phyloP scores from a whole-genome alignment of 2,888 invertebrate genomes.

The Eupeodes latifasciatus region DNA sequence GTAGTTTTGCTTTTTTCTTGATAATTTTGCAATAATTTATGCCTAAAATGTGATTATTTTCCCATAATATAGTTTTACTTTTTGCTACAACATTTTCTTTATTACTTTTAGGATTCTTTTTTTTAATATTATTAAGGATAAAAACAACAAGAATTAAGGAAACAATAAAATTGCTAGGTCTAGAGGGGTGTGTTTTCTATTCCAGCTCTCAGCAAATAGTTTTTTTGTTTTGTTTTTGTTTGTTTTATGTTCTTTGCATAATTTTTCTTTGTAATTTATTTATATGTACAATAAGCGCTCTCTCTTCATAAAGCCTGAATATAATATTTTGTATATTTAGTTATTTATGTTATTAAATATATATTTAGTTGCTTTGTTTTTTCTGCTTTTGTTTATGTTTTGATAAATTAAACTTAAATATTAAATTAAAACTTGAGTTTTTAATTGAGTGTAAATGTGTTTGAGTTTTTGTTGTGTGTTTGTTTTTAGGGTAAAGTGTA shows the following conservation, averaged over 20 bases:
- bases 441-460: constrained; percentile 45
- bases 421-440: constrained; percentile 43
- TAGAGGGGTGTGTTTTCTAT: constrained; percentile 26
- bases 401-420: constrained; percentile 66
- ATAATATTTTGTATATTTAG: not conserved
- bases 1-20: constrained; percentile 32
- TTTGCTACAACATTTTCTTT: constrained; percentile 26
- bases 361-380: constrained; percentile 1
- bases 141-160: constrained; percentile 18
- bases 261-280: constrained; percentile 16
- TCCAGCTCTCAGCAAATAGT: constrained; percentile 58
- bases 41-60: constrained; percentile 62
- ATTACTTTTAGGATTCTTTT: constrained; percentile 46
- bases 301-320: constrained; percentile 37
- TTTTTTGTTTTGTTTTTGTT: not conserved
- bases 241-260: constrained; percentile 9
- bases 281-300: constrained; percentile 65
- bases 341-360: constrained; percentile 14
- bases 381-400: not conserved
- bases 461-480: constrained; percentile 23
- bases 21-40: constrained; percentile 67
- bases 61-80: not conserved
- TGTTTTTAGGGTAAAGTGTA: constrained; percentile 33
- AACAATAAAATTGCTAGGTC: constrained; percentile 24
- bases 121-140: not conserved